Conservation (phyloP, 1,140 invertebrate species). For the Lordiphosa mommai region DNA sequence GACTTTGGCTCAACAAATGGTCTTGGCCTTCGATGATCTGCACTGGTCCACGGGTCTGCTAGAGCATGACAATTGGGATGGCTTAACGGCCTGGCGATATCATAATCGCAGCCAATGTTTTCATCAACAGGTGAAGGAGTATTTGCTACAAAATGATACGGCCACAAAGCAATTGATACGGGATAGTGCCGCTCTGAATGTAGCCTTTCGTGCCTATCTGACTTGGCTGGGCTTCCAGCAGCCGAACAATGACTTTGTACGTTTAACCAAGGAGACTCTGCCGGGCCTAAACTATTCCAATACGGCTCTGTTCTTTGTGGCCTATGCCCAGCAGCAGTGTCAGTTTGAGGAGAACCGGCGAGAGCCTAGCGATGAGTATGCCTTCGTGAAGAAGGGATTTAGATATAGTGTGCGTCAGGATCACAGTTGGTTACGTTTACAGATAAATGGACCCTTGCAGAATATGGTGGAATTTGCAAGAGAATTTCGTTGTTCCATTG, state of each 20-base stretch:
- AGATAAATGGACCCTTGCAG: conserved; percentile 57
- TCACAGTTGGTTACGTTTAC: conserved; percentile 41
- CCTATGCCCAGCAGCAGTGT: conserved; percentile 83
- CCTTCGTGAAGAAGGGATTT: too few relatives aligned
- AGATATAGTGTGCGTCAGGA: conserved; percentile 42
- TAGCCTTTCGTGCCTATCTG: conserved; percentile 82
- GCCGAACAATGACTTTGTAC: conserved; percentile 54
- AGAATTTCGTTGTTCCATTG: conserved; percentile 58
- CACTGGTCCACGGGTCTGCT: conserved; percentile 92
- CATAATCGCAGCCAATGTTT: conserved; percentile 94
- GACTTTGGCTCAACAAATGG: conserved; percentile 94
- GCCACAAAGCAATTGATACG: conserved; percentile 85
- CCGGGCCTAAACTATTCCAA: conserved; percentile 62
- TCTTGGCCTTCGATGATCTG: conserved; percentile 96
- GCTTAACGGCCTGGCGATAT: conserved; percentile 92
- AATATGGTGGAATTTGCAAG: conserved; percentile 55
- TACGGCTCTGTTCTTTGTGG: conserved; percentile 87
- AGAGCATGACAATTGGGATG: conserved; percentile 92
- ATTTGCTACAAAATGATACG: conserved; percentile 81
- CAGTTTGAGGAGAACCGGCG: not conserved
- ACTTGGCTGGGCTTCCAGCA: conserved; percentile 63
- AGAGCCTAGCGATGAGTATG: conserved; percentile 46
- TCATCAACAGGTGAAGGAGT: conserved; percentile 89
- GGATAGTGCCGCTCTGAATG: conserved; percentile 82
- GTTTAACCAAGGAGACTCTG: conserved; percentile 52